Base-by-base conservation (phyloP, 2,113 vertebrate genomes). In the Sinocyclocheilus maitianheensis region DNA sequence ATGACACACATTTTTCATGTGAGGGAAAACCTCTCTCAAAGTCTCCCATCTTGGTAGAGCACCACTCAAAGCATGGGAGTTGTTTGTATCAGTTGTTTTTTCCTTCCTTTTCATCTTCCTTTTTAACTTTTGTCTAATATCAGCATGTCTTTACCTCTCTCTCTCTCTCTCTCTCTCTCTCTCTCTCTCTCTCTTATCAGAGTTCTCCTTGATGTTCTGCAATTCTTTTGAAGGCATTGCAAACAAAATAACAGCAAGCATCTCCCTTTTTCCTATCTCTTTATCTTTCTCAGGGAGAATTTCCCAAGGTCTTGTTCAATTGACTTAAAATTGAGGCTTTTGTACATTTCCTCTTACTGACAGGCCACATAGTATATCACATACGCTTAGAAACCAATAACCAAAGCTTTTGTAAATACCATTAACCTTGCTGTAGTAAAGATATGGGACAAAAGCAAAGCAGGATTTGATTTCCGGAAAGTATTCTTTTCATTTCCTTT, bases 221-320 rank as follows among this genome's bases (percentile, higher is more conserved):
- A 20, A 34, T 83, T 58, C 81, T 58, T 83, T 83, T 83, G 69
- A 83, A 83, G 51, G 69, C 14, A 37, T 58, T 83, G 24, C 81
- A 83, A 74, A 83, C 81, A 83, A 24, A 43, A 74, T 72, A 55
- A 67, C 63, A 63, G 16, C 20, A 6, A 72, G 67, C 20, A 34
- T 53, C 63, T 53, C 14, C 16, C 22, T 72, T n/a, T 46, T 53
- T 14, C 14, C 8, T 83, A 10, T 34, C 67, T 55, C 48, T 83
- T 83, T 43, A 60, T 83, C 69, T 72, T 74, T 55, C 10, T 58
- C 67, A n/a, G 5, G 24, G 43, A 81, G 81, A 55, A 16, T 74
- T 83, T 83, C n/a, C 48, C 12, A 22, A 24, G 48, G 46, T 69
- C 80, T 82, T 82, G 26, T 82, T 82, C 80, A 82, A 8, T 37